Conservation (phyloP, 1,140 invertebrate genomes). For the Brachionus asplanchnoidis region DNA sequence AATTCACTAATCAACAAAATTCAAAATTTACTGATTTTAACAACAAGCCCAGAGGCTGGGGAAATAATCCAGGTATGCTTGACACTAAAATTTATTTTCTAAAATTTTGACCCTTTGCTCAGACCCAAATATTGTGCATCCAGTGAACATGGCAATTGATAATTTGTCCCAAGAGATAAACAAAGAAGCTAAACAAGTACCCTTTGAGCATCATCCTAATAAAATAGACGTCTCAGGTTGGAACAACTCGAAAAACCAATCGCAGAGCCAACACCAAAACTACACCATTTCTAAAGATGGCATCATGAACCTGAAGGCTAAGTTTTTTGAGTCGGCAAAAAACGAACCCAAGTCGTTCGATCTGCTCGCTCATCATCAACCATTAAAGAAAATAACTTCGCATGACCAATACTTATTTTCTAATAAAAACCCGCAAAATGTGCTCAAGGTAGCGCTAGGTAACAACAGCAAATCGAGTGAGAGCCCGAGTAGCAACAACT, state of each 20-base stretch:
- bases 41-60: constrained; percentile 9
- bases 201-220: constrained; percentile 25
- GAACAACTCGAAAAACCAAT: constrained; percentile 18
- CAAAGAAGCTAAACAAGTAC: not conserved
- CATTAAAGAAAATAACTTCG: constrained; percentile 4
- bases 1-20: not conserved
- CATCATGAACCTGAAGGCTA: constrained; percentile 16
- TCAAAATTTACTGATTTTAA: constrained; percentile 30
- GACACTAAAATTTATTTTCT: not conserved
- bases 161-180: not conserved
- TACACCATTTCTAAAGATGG: constrained; percentile 37
- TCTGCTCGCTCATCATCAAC: not conserved
- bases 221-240: not conserved
- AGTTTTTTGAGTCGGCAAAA: constrained; percentile 18
- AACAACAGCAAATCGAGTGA: constrained; percentile 9
- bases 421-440: constrained; percentile 28
- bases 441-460: not conserved
- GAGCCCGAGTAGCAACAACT: not conserved
- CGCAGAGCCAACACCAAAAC: not conserved
- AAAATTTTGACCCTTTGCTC: not conserved
- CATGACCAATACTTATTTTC: constrained; percentile 18
- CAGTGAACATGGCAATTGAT: not conserved
- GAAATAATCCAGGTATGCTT: not conserved
- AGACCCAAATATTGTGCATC: not conserved
- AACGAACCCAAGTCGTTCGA: not conserved